Evolutionary conservation across 2,797 vertebrate genomes (phyloP).

Genomic region (Nothura maculosa): DNA sequence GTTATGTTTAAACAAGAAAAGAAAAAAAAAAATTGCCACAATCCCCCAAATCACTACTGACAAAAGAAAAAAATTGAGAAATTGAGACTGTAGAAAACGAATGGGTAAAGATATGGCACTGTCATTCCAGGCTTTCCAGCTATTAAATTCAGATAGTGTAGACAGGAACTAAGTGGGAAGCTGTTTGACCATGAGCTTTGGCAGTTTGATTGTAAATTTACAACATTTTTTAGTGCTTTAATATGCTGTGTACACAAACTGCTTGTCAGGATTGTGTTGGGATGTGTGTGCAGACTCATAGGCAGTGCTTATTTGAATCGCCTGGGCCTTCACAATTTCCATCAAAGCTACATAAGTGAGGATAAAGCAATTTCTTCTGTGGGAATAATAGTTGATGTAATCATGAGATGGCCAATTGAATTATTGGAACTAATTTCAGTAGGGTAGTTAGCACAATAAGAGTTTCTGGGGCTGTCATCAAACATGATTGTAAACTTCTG

Average conservation of each 20-base stretch:
- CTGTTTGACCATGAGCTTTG: not conserved
- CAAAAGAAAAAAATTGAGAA: not conserved
- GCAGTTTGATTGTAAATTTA: slow-evolving; percentile 10
- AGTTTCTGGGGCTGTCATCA: not conserved
- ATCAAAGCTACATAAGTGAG: not conserved
- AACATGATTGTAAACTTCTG: not conserved
- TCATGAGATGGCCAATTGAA: slow-evolving; percentile 6
- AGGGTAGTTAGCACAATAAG: not conserved
- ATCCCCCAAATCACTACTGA: not conserved
- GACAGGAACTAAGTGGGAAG: not conserved
- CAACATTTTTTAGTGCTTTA: slow-evolving; percentile 28
- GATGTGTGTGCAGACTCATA: not conserved
- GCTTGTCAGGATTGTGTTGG: not conserved
- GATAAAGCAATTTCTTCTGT: not conserved
- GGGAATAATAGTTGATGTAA: not conserved
- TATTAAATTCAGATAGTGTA: not conserved
- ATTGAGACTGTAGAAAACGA: not conserved
- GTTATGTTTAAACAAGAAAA: not conserved
- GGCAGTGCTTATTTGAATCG: not conserved
- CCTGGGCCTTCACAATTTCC: not conserved
- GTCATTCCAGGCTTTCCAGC: not conserved
- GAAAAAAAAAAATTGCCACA: not conserved
- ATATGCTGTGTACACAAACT: not conserved
- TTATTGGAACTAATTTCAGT: not conserved
- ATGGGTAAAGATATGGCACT: not conserved